Percentiles rank a stretch among this genome's conserved stretches.
Conservation (phyloP, 2,888 invertebrate genomes). For the Acheta domesticus region DNA sequence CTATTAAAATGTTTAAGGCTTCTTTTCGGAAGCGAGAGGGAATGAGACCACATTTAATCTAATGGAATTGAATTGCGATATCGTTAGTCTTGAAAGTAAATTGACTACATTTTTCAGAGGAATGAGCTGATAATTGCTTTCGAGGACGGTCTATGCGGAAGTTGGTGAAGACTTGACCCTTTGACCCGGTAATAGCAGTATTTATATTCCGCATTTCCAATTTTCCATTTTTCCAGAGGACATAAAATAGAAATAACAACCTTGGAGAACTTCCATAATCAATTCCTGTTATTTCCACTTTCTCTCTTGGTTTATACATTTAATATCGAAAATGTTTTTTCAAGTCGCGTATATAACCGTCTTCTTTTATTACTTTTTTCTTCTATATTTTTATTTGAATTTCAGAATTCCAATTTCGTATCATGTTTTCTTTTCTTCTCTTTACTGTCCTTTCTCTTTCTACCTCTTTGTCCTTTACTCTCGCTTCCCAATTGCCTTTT, state of each 20-base stretch:
- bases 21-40: not conserved
- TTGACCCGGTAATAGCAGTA: not conserved
- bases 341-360: slow-evolving; percentile 1
- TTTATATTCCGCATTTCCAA: slow-evolving; percentile 6
- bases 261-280: not conserved
- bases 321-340: slow-evolving; percentile 18
- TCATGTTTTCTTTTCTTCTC: slow-evolving; percentile 5
- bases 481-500: slow-evolving; percentile 1
- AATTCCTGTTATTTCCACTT: slow-evolving; percentile 6
- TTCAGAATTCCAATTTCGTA: slow-evolving; percentile 7
- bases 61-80: slow-evolving; percentile 1
- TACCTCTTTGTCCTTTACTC: not conserved
- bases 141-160: not conserved
- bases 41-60: not conserved
- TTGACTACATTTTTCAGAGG: not conserved
- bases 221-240: not conserved
- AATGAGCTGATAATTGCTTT: slow-evolving; percentile 1
- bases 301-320: slow-evolving; percentile 18
- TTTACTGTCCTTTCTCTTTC: not conserved
- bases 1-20: not conserved
- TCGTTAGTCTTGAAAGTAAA: not conserved
- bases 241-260: not conserved
- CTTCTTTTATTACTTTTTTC: slow-evolving; percentile 3
- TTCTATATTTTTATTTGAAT: slow-evolving; percentile 18
- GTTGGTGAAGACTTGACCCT: slow-evolving; percentile 1